These are phyloP conservation scores for Myathropa florea DNA, from an alignment of 2,888 invertebrate species.

Conservation along the genomic window DNA sequence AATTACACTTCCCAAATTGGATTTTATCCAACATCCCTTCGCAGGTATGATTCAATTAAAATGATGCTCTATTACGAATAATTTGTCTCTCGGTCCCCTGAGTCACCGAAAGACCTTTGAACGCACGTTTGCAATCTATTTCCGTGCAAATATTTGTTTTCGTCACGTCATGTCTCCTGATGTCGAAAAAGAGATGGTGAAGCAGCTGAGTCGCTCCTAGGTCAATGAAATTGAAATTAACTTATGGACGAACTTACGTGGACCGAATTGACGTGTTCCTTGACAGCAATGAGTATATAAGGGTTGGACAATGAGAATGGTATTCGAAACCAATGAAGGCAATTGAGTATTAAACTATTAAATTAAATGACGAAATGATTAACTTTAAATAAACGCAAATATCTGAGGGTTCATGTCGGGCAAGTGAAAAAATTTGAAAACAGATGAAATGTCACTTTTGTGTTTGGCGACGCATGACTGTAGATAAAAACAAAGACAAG, in stretches of 20 bases:
- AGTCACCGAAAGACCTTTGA: not conserved
- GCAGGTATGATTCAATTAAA: slow-evolving; percentile 36
- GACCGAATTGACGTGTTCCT: not conserved
- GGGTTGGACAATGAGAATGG: not conserved
- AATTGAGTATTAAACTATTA: not conserved
- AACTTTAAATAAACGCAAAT: not conserved
- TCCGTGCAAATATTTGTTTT: not conserved
- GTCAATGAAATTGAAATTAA: not conserved
- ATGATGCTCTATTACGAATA: slow-evolving; percentile 8
- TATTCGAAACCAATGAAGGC: not conserved
- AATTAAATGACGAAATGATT: not conserved
- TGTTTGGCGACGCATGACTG: not conserved
- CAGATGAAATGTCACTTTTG: not conserved
- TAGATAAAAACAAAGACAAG: not conserved
- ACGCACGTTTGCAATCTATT: not conserved
- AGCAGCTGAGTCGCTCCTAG: not conserved
- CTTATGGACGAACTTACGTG: slow-evolving; percentile 12
- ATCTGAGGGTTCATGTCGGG: not conserved
- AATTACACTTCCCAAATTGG: slow-evolving; percentile 49
- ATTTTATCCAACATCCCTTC: slow-evolving; percentile 42
- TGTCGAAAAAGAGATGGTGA: not conserved
- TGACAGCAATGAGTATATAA: not conserved
- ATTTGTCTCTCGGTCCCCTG: slow-evolving; percentile 23
- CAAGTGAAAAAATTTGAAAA: slow-evolving; percentile 1
- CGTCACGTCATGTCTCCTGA: slow-evolving; percentile 14